phyloP scores from a whole-genome alignment of 2,113 vertebrate species.

The Microtus montanus region DNA sequence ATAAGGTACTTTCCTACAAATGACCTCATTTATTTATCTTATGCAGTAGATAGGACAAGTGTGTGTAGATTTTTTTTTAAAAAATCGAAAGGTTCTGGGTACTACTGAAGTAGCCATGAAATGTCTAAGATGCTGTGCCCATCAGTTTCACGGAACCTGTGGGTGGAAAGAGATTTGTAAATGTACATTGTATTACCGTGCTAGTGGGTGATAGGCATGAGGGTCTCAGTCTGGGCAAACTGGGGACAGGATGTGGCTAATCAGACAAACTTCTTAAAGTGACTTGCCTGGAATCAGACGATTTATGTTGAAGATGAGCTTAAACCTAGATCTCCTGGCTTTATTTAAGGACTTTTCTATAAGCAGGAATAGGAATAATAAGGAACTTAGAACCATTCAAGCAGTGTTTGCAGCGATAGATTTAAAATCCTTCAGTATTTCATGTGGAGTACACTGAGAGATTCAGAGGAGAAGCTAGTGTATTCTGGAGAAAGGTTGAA shows the following conservation, averaged over 20 bases:
- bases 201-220: background rate
- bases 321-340: background rate
- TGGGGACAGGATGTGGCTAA: background rate
- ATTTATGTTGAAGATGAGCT: slow-evolving; percentile 8
- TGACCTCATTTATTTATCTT: slow-evolving; percentile 39
- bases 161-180: background rate
- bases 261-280: background rate
- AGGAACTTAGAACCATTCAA: background rate
- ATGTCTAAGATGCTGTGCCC: background rate
- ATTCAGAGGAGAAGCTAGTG: background rate
- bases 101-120: background rate
- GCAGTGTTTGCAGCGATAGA: background rate
- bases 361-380: background rate
- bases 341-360: background rate
- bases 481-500: background rate
- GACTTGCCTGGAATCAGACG: slow-evolving; percentile 27
- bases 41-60: background rate
- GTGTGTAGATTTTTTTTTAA: background rate
- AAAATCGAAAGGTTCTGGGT: background rate
- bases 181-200: background rate
- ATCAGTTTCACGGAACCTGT: background rate
- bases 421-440: background rate
- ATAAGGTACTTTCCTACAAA: slow-evolving; percentile 31
- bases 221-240: background rate
- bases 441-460: background rate